Percentiles rank a stretch among this genome's conserved stretches.
phyloP scores from a whole-genome alignment of 2,797 vertebrate species.

The Melanotaenia trifasciata region DNA sequence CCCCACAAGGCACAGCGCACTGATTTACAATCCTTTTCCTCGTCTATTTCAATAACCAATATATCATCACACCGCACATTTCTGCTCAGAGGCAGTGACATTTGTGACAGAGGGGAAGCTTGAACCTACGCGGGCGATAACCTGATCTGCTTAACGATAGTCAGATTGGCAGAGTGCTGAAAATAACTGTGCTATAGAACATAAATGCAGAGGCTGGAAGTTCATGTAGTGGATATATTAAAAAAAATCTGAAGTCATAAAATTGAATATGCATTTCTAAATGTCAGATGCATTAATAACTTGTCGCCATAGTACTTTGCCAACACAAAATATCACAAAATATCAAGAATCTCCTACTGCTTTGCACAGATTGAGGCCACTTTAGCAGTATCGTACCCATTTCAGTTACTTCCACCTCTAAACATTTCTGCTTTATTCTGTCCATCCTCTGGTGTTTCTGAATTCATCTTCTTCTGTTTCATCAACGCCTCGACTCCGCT shows the following conservation, averaged over 20 bases:
- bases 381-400: conserved; percentile 42
- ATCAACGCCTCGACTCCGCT: conserved; percentile 25
- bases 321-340: conserved; percentile 44
- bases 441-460: conserved; percentile 44
- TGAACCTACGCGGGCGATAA: conserved; percentile 68
- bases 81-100: conserved; percentile 67
- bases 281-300: conserved; percentile 43
- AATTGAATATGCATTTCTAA: conserved; percentile 42
- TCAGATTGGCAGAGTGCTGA: conserved; percentile 50
- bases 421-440: conserved; percentile 45
- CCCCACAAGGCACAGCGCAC: conserved; percentile 49
- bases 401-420: conserved; percentile 37
- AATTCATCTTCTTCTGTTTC: conserved; percentile 61
- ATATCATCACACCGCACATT: conserved; percentile 58
- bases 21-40: conserved; percentile 68
- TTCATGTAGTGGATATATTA: conserved; percentile 37
- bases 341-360: conserved; percentile 31
- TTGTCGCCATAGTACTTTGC: conserved; percentile 3
- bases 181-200: conserved; percentile 32
- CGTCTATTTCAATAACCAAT: conserved; percentile 68
- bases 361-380: conserved; percentile 18
- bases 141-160: conserved; percentile 72
- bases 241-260: conserved; percentile 24
- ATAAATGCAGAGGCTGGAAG: conserved; percentile 42
- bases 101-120: conserved; percentile 69